Base-by-base conservation (phyloP, 2,888 invertebrate genomes). In the Vesta saturnalis region DNA sequence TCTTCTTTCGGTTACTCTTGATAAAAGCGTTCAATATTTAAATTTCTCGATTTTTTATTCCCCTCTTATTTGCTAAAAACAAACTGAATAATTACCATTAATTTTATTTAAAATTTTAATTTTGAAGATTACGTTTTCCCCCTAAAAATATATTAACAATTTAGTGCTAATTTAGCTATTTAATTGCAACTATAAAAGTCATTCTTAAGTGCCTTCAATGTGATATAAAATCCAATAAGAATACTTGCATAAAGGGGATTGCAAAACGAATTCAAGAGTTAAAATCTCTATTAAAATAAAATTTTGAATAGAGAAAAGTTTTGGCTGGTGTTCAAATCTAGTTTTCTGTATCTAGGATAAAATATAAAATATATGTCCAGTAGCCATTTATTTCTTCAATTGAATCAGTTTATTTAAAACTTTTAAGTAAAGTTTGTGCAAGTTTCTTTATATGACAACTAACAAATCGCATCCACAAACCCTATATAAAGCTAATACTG, bases 301-400 rank as follows among this genome's bases (percentile, higher is more conserved):
- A n/a, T n/a, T n/a, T n/a, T n/a, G 46, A n/a, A 52, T 19, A 12
- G 6, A 19, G 18, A 52, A 19, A n/a, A 14, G 6, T 52, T 19
- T 52, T 52, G 52, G 52, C 16, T 10, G 16, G 1, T 52, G 52
- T 52, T 52, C 52, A 52, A 52, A 52, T 52, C 15, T 19, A 10
- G n/a, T 19, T 15, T 52, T 46, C 46, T 46, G n/a, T 14, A 46
- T 46, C 15, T 49, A 49, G 8, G 5, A 14, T 54, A 19, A 54
- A 54, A 19, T 54, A 54, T 21, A 54, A 52, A 14, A 18, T 6
- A 52, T 14, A n/a, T 52, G 54, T 54, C 19, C 10, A 21, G 22
- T 21, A 22, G 21, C 22, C 39, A 39, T 39, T 39, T 39, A n/a
- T 39, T 39, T 39, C 39, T n/a, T 39, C 12, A 39, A 39, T 39